A percentile compares a stretch with the other conserved stretches of the same genome.
Evolutionary conservation across 2,888 invertebrate genomes (phyloP).

Genomic region (Mesoligia furuncula): DNA sequence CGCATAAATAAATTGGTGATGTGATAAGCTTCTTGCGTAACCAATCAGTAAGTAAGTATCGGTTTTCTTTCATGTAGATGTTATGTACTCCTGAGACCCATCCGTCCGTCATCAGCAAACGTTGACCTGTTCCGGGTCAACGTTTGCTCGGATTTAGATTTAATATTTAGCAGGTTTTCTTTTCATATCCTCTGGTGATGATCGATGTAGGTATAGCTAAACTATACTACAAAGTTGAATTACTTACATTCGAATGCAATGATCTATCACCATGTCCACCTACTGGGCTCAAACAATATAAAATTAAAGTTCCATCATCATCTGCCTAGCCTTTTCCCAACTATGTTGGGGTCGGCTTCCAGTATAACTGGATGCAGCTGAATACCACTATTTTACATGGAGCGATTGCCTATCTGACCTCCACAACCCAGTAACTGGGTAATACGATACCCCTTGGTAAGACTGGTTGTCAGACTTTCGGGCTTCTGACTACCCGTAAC

Average conservation of each 20-base stretch:
- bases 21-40: constrained; percentile 68
- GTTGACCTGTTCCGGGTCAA: neutral
- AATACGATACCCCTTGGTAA: too few relatives aligned
- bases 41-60: constrained; percentile 64
- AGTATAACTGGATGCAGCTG: too few relatives aligned
- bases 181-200: neutral
- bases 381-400: too few relatives aligned
- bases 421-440: too few relatives aligned
- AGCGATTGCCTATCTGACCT: too few relatives aligned
- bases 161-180: neutral
- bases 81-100: neutral
- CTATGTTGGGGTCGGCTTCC: too few relatives aligned
- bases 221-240: neutral
- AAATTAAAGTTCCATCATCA: neutral
- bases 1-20: constrained; percentile 55
- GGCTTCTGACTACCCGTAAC: too few relatives aligned
- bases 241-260: neutral
- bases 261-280: neutral
- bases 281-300: neutral
- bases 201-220: neutral
- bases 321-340: too few relatives aligned
- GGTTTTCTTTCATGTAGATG: neutral
- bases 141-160: neutral
- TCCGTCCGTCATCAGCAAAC: neutral
- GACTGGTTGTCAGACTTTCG: too few relatives aligned